Conservation (phyloP, 2,113 vertebrate genomes). For the Melanocharis versteri region DNA sequence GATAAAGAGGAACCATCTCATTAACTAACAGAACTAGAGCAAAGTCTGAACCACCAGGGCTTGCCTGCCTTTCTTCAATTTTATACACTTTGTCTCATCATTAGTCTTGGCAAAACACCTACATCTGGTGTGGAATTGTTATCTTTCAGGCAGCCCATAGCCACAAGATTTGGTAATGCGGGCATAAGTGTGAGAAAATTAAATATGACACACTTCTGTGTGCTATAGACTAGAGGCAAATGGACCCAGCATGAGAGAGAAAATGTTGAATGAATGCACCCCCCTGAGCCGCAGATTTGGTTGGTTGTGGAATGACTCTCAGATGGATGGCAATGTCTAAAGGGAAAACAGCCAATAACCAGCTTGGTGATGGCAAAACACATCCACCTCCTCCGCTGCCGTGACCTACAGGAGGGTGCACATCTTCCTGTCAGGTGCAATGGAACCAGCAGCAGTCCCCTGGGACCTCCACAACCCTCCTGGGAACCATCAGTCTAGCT, state of each 20-base stretch:
- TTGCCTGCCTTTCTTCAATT: background rate
- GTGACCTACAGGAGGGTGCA: background rate
- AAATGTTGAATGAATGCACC: background rate
- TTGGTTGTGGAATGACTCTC: background rate
- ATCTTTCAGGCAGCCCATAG: background rate
- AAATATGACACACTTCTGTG: background rate
- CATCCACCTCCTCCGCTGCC: rapidly evolving
- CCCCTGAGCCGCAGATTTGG: background rate
- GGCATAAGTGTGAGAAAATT: background rate
- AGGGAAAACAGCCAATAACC: background rate
- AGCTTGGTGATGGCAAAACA: background rate
- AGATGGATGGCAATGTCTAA: background rate
- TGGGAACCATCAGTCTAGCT: background rate
- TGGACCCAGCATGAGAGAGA: background rate
- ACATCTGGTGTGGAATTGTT: background rate
- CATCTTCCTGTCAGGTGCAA: background rate
- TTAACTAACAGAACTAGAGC: background rate
- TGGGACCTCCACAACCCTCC: background rate
- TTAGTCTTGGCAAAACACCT: background rate
- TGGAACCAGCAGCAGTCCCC: background rate
- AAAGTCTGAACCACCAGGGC: background rate
- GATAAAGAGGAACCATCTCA: background rate
- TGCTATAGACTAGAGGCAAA: background rate
- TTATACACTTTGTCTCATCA: background rate
- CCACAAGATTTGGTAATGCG: background rate